Evolutionary conservation across 1,140 invertebrate genomes (phyloP), one percentile per base, ranked within the genome.

Genomic region (Drosophila kurseongensis): DNA sequence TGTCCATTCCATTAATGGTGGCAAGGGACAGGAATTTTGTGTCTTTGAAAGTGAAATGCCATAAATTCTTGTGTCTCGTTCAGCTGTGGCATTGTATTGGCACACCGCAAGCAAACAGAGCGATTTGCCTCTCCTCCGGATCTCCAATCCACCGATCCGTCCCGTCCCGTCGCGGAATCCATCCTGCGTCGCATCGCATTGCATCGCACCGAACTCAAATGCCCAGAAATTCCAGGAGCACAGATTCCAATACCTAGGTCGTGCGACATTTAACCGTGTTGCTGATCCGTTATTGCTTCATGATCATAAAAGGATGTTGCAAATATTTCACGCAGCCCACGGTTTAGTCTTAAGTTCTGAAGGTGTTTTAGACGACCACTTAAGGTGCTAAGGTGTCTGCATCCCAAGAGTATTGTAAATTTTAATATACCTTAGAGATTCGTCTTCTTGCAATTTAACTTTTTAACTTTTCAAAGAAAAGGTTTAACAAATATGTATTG

Each of bases 1-100:
- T 86, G 83, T 86, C 80, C 83, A 86, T 88, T 86, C 83, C 83
- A 83, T 86, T 86, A 86, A 89, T 86, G 83, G 83, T 86, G 83
- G 83, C 83, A 86, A 86, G 82, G 82, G 82, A 88, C 82, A 88
- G 80, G 52, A 88, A 89, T 88, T 88, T 71, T 84, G 83, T 88
- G 76, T 82, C 80, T 88, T 88, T 89, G 83, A 89, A 88, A 88
- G 85, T 89, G 84, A 88, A 89, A 88, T 88, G 84, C 83, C 85
- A 89, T 86, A 89, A 86, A 86, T 86, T 86, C 79, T 89, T 86
- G 83, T 80, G 83, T 86, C 82, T 80, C 79, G 79, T 88, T 83
- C 75, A 58, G 75, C 60, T 76, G 79, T 83, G 79, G 69, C 84
- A 79, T 85, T 88, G 79, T 85, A 80, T 83, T 75, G 81, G 81